Evolutionary conservation across 2,113 vertebrate genomes (phyloP).

Genomic region (Leptobrachium leishanense): DNA sequence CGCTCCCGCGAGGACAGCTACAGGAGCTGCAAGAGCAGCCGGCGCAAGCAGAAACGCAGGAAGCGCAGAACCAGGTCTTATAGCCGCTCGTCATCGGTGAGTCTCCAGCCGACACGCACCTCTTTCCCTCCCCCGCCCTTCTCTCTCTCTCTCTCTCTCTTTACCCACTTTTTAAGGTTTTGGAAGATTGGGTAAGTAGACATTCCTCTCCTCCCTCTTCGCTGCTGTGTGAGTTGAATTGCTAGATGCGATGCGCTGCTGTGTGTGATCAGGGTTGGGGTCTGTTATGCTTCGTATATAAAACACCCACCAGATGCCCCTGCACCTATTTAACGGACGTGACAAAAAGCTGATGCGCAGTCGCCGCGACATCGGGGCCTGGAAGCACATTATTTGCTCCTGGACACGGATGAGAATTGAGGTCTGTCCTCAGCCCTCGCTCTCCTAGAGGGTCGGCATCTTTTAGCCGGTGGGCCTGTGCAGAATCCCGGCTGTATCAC

Average conservation of each 20-base stretch:
- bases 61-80: constrained; percentile 94
- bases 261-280: background rate
- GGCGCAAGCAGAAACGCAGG: constrained; percentile 94
- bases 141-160: constrained; percentile 44
- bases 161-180: constrained; percentile 28
- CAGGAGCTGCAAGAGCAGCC: constrained; percentile 88
- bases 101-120: constrained; percentile 56
- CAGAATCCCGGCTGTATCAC: no score
- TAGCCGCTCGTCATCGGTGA: constrained; percentile 98
- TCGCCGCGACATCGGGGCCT: no score
- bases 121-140: background rate
- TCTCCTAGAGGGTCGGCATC: no score
- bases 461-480: no score
- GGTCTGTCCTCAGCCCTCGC: no score
- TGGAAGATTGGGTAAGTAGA: constrained; percentile 60
- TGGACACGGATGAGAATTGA: no score
- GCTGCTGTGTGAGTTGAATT: background rate
- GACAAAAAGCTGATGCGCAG: no score
- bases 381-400: no score
- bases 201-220: constrained; percentile 39
- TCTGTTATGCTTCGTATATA: no score
- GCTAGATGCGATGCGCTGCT: background rate
- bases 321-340: no score
- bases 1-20: constrained; percentile 81
- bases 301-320: no score